A percentile compares a stretch with the other conserved stretches of the same genome.
These are phyloP conservation scores for Cheilosia scutellata DNA, from an alignment of 2,888 invertebrate species.

Conservation along the genomic window DNA sequence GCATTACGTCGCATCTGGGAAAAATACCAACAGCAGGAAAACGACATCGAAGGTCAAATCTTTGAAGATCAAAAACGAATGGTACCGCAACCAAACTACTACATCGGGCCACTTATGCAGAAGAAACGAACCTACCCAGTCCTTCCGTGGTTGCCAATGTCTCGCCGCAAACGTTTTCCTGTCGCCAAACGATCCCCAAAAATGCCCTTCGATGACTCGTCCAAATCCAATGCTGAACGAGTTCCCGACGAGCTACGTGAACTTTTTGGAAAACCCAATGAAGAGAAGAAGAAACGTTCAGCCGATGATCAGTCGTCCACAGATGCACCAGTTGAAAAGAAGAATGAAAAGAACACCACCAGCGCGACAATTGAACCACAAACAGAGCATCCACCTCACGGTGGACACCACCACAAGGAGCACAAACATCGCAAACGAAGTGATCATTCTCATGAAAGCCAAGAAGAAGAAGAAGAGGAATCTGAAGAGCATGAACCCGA, in stretches of 20 bases:
- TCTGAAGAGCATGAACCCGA: slow-evolving; percentile 81
- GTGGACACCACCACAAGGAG: slow-evolving; percentile 76
- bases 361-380: slow-evolving; percentile 77
- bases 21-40: slow-evolving; percentile 82
- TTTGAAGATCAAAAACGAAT: slow-evolving; percentile 82
- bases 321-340: slow-evolving; percentile 51
- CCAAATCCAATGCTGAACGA: slow-evolving; percentile 87
- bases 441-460: slow-evolving; percentile 78
- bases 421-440: slow-evolving; percentile 81
- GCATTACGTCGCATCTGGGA: slow-evolving; percentile 82
- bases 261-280: slow-evolving; percentile 86
- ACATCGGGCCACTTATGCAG: slow-evolving; percentile 80
- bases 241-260: slow-evolving; percentile 89
- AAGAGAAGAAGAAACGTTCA: slow-evolving; percentile 86
- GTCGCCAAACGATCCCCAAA: slow-evolving; percentile 88
- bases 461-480: slow-evolving; percentile 80
- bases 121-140: slow-evolving; percentile 83
- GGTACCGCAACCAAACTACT: slow-evolving; percentile 79
- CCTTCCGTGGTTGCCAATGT: slow-evolving; percentile 83
- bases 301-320: slow-evolving; percentile 78
- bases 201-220: slow-evolving; percentile 79
- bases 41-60: slow-evolving; percentile 81
- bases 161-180: slow-evolving; percentile 87
- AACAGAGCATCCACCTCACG: slow-evolving; percentile 82
- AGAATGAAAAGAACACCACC: slow-evolving; percentile 56